Percentiles rank a stretch among this genome's conserved stretches.
phyloP scores from a whole-genome alignment of 2,888 invertebrate genomes.

The Cistogaster globosa region DNA sequence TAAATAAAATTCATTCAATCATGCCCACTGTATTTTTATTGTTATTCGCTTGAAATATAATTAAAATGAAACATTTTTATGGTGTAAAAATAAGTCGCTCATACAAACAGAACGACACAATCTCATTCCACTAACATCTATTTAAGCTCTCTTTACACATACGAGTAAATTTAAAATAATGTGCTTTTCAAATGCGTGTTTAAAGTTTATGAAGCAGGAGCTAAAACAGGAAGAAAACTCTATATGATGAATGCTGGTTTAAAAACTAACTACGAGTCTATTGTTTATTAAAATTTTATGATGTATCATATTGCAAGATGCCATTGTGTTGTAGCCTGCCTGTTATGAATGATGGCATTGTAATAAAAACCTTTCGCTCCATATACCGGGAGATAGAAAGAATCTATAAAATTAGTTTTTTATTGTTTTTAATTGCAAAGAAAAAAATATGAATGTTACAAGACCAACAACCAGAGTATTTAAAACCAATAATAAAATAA shows the following conservation, averaged over 20 bases:
- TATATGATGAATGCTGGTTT: background rate
- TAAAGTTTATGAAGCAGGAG: constrained; percentile 44
- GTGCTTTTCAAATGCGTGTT: constrained; percentile 25
- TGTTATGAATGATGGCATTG: constrained; percentile 33
- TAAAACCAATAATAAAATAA: constrained; percentile 19
- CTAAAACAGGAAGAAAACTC: constrained; percentile 31
- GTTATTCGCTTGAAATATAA: constrained; percentile 17
- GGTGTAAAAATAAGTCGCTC: constrained; percentile 11
- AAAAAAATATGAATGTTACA: constrained; percentile 6
- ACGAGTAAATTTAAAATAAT: constrained; percentile 19
- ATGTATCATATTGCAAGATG: constrained; percentile 27
- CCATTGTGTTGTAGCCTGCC: constrained; percentile 4
- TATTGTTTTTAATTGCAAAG: constrained; percentile 19
- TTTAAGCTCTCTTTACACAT: constrained; percentile 1
- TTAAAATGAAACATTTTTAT: constrained; percentile 7
- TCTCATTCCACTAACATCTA: background rate
- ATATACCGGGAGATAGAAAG: constrained; percentile 2
- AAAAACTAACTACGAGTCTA: background rate
- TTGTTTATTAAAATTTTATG: constrained; percentile 31
- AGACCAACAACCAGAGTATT: constrained; percentile 41
- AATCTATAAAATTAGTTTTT: constrained; percentile 40
- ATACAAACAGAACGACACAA: constrained; percentile 6
- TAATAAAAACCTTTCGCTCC: constrained; percentile 26
- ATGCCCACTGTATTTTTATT: background rate
- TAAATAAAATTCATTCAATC: background rate